Base-by-base conservation (phyloP, 2,888 invertebrate genomes). In the Heliconius ethilla region DNA sequence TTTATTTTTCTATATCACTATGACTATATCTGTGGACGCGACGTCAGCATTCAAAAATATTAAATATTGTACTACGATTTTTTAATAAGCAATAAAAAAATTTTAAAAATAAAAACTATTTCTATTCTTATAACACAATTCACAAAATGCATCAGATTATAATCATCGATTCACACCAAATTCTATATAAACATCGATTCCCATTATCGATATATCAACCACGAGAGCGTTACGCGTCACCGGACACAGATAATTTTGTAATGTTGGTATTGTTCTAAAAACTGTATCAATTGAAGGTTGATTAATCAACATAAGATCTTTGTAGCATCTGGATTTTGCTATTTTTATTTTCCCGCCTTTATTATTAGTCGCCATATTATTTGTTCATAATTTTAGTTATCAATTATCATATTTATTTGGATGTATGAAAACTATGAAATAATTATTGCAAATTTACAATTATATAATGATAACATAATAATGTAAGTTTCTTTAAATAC, bases 341-440 rank as follows among this genome's bases (percentile, higher is more conserved):
- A n/a, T 22, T 55, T 33, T 33, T 55, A 22, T 51, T 72, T 72
- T 72, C 55, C 70, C 70, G 70, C 70, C 25, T 40, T 67, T 67
- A 67, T 40, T 6, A 5, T 40, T 6, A 5, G 10, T 11, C 13
- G 40, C n/a, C 67, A 40, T 40, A 40, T 67, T 63, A 27, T 63
- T 13, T 63, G 5, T 25, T 51, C 18, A 22, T 59, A 59, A 18
- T 51, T 22, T 22, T 63, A 27, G 7, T 27, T 27, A 33, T 33
- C 33, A 33, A 33, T 33, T 7, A 15, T 63, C 2, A n/a, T 40
- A 37, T 25, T 67, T 13, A 33, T 37, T n/a, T 37, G 1, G 13
- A 37, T 67, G n/a, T 4, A 22, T 18, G 3, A n/a, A n/a, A n/a
- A n/a, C n/a, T n/a, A n/a, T n/a, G n/a, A 33, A 33, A 33, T 33